Evolutionary conservation across 2,113 vertebrate genomes (phyloP).

Genomic region (Lathamus discolor): DNA sequence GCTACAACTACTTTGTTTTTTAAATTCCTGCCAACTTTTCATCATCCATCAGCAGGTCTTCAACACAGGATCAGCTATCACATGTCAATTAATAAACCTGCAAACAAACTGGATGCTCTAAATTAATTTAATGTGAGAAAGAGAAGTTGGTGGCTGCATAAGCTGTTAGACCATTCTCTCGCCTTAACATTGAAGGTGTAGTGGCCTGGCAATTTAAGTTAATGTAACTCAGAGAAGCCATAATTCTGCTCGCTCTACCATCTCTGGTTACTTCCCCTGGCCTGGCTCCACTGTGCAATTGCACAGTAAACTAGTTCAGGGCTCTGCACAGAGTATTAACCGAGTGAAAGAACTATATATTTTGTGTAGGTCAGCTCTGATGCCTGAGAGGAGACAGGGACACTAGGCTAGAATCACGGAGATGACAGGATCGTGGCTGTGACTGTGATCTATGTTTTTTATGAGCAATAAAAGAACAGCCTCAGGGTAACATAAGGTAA

Average conservation of each 20-base stretch:
- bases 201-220: background rate
- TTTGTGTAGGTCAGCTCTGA: background rate
- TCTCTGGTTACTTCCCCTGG: background rate
- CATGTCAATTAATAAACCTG: constrained; percentile 4
- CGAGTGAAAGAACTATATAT: background rate
- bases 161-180: background rate
- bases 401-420: background rate
- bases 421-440: background rate
- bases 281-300: background rate
- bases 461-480: background rate
- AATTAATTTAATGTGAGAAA: background rate
- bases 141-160: background rate
- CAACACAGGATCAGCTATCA: background rate
- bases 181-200: background rate
- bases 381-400: background rate
- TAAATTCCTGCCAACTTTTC: background rate
- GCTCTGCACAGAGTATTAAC: background rate
- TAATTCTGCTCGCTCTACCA: background rate
- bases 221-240: background rate
- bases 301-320: background rate
- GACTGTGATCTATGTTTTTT: background rate
- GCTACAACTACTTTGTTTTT: background rate
- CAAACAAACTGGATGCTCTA: background rate
- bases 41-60: constrained; percentile 4
- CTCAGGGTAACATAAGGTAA: background rate